Conservation (phyloP, 2,797 vertebrate genomes). For the Enteromius trimaculatus region DNA sequence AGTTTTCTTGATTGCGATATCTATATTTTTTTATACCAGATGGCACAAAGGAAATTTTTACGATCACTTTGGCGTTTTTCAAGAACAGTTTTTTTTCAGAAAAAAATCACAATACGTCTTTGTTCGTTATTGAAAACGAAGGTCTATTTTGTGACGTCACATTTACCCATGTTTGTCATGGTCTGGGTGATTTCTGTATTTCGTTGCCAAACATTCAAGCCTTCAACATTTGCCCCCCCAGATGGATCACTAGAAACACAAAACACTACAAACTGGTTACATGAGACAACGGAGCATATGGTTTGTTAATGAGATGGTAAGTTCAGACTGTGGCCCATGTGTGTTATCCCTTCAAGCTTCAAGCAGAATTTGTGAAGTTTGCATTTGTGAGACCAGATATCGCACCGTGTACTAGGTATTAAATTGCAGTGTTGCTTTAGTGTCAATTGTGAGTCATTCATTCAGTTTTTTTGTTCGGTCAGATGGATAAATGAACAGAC, state of each 20-base stretch:
- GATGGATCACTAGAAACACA: not conserved
- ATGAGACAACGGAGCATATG: not conserved
- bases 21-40: conserved; percentile 52
- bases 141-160: conserved; percentile 21
- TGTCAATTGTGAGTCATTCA: conserved; percentile 9
- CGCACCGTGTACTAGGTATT: conserved; percentile 17
- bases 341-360: not conserved
- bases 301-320: conserved; percentile 9
- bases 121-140: not conserved
- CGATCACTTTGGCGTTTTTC: conserved; percentile 39
- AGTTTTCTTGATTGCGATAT: conserved; percentile 47
- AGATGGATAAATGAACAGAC: conserved; percentile 6
- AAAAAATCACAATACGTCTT: not conserved
- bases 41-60: conserved; percentile 49
- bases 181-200: not conserved
- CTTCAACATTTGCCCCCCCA: not conserved
- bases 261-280: conserved; percentile 23
- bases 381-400: not conserved
- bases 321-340: not conserved
- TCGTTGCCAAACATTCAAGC: conserved; percentile 50
- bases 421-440: conserved; percentile 43
- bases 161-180: not conserved
- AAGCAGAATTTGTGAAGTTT: not conserved
- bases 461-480: conserved; percentile 24
- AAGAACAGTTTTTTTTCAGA: conserved; percentile 8